Conservation (phyloP, 2,888 invertebrate species). For the Hirudinaria manillensis region DNA sequence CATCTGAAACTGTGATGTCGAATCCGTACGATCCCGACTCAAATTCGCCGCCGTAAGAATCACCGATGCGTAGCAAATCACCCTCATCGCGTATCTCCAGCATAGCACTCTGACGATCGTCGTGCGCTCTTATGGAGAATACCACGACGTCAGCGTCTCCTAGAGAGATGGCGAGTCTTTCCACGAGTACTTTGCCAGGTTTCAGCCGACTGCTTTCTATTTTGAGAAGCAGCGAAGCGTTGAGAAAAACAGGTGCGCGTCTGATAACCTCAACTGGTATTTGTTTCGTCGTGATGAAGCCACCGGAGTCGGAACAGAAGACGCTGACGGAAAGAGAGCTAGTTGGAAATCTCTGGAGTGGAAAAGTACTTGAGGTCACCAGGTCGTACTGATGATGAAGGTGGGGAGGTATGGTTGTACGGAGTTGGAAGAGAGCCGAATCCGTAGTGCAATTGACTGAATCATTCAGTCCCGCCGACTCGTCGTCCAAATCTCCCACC, state of each 20-base stretch:
- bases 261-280: not conserved
- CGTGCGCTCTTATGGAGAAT: not conserved
- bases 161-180: not conserved
- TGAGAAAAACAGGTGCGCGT: not conserved
- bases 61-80: not conserved
- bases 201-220: not conserved
- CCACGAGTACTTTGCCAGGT: not conserved
- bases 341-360: not conserved
- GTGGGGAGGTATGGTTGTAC: not conserved
- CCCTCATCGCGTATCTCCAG: not conserved
- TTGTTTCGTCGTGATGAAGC: not conserved
- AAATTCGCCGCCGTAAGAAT: not conserved
- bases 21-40: not conserved
- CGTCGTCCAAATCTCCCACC: not conserved
- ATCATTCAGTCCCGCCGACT: not conserved
- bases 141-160: not conserved
- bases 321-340: not conserved
- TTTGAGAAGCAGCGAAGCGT: not conserved
- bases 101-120: not conserved
- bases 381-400: not conserved
- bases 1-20: not conserved
- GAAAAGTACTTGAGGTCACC: not conserved
- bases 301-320: slow-evolving; percentile 4
- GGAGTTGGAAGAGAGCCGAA: not conserved
- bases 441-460: not conserved